These are phyloP conservation scores for Mus pahari DNA, from an alignment of 2,113 vertebrate genomes.

Conservation along the genomic window DNA sequence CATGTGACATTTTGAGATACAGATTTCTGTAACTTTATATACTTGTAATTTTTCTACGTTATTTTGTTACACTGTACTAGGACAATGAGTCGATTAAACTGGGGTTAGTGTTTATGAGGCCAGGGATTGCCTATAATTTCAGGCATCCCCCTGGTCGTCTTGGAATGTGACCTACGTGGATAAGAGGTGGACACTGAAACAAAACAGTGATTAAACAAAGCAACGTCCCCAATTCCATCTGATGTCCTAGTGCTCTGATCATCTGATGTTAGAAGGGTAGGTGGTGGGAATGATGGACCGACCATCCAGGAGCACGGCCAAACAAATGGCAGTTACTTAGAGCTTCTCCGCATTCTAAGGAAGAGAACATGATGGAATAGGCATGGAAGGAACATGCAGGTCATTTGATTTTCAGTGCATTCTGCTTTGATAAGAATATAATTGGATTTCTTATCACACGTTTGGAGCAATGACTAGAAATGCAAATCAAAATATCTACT, in stretches of 20 bases:
- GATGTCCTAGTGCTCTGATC: neutral
- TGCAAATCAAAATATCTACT: slow-evolving; percentile 49
- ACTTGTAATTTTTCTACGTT: neutral
- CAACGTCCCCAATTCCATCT: neutral
- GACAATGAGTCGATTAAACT: neutral
- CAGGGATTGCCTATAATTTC: neutral
- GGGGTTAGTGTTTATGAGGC: no score
- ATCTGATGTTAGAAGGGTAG: neutral
- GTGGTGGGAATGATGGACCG: neutral
- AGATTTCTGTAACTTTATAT: neutral
- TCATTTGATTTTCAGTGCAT: neutral
- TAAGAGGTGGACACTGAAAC: no score
- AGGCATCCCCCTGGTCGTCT: no score
- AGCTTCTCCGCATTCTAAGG: neutral
- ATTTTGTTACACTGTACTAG: neutral
- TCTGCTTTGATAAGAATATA: neutral
- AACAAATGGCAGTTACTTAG: neutral
- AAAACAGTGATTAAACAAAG: neutral
- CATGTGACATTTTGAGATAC: neutral
- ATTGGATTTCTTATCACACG: neutral
- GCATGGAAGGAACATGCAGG: neutral
- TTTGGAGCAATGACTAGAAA: neutral
- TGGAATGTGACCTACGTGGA: neutral
- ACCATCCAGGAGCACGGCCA: neutral
- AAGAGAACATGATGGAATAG: neutral